Evolutionary conservation across 2,888 invertebrate genomes (phyloP).

Genomic region (Lasius platythorax): DNA sequence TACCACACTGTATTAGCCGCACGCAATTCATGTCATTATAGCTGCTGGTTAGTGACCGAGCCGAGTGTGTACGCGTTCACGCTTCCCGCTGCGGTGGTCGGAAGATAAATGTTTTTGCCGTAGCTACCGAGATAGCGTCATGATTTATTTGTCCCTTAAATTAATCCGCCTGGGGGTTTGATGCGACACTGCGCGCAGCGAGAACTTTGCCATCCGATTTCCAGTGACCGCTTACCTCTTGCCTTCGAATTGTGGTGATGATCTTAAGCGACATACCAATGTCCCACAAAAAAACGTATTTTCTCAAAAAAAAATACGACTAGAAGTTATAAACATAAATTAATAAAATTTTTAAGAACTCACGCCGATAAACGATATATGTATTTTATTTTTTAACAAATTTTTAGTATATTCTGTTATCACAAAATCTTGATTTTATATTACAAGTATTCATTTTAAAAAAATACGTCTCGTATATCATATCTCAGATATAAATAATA

Average conservation of each 20-base stretch:
- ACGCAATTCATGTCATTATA: constrained; percentile 61
- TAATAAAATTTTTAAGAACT: neutral
- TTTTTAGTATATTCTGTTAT: neutral
- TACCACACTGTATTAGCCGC: constrained; percentile 23
- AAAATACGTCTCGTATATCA: neutral
- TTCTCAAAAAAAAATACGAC: neutral
- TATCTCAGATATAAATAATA: constrained; percentile 15
- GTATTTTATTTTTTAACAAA: neutral
- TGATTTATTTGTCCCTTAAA: constrained; percentile 76
- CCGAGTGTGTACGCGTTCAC: constrained; percentile 11
- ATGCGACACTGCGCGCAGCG: constrained; percentile 60
- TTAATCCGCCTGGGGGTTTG: constrained; percentile 70
- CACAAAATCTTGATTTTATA: neutral
- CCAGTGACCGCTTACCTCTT: constrained; percentile 56
- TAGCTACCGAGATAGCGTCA: constrained; percentile 73
- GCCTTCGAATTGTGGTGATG: constrained; percentile 18
- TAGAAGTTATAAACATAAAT: neutral
- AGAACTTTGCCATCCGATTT: constrained; percentile 65
- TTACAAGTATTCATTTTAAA: neutral
- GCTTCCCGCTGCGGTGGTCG: constrained; percentile 57
- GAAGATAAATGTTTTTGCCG: constrained; percentile 77
- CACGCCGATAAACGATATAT: neutral
- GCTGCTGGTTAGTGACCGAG: constrained; percentile 49
- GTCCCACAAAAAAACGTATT: neutral
- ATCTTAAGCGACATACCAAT: neutral